Evolutionary conservation across 1,140 invertebrate genomes (phyloP).

Genomic region (Drosophila melanogaster): Release_6_plus_ISO1_MT NT_037436.4:5263001-5263500

Average conservation of each 20-base stretch:
- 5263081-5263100: constrained; percentile 37
- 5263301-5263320: constrained; percentile 15
- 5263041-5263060: constrained; percentile 17
- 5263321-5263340: background rate
- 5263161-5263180: constrained; percentile 77
- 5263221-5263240: constrained; percentile 10
- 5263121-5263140: constrained; percentile 11
- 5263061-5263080: constrained; percentile 10
- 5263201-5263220: constrained; percentile 5
- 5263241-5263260: constrained; percentile 66
- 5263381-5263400: background rate
- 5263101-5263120: constrained; percentile 32
- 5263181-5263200: constrained; percentile 71
- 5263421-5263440: no score
- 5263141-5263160: constrained; percentile 61
- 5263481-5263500: no score
- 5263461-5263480: no score
- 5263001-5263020: constrained; percentile 73
- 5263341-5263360: background rate
- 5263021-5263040: constrained; percentile 54
- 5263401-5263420: no score
- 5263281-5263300: constrained; percentile 13
- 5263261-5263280: constrained; percentile 50
- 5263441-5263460: no score
- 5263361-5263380: background rate